Conservation (phyloP, 2,888 invertebrate species). For the Phania funesta region DNA sequence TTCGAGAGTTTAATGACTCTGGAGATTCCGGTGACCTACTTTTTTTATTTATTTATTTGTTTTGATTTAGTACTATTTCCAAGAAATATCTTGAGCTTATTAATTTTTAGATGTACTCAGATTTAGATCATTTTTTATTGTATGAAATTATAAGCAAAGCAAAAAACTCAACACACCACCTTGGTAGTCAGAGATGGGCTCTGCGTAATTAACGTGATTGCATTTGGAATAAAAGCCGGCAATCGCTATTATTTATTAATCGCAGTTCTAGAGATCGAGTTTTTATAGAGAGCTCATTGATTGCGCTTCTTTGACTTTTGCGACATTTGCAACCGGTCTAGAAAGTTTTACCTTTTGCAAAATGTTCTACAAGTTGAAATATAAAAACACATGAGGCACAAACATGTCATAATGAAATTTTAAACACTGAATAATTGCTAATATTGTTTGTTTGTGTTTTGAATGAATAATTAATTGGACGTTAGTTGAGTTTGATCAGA, state of each 20-base stretch:
- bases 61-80: background rate
- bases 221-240: no score
- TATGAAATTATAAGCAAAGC: background rate
- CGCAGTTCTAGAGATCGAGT: no score
- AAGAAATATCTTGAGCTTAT: background rate
- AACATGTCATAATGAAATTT: conserved; percentile 10
- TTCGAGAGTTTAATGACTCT: background rate
- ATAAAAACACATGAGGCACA: conserved; percentile 17
- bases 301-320: no score
- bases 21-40: conserved; percentile 56
- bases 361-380: background rate
- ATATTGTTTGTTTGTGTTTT: background rate
- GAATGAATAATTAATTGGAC: conserved; percentile 8
- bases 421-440: background rate
- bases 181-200: background rate
- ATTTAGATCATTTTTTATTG: background rate
- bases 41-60: conserved; percentile 1
- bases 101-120: background rate
- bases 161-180: conserved; percentile 43
- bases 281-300: no score
- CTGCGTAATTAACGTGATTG: no score
- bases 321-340: no score
- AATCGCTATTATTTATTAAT: no score
- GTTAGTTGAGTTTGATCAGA: conserved; percentile 1
- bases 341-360: no score